Base-by-base conservation (phyloP, 2,888 invertebrate species). In the Temnothorax rugatulus region DNA sequence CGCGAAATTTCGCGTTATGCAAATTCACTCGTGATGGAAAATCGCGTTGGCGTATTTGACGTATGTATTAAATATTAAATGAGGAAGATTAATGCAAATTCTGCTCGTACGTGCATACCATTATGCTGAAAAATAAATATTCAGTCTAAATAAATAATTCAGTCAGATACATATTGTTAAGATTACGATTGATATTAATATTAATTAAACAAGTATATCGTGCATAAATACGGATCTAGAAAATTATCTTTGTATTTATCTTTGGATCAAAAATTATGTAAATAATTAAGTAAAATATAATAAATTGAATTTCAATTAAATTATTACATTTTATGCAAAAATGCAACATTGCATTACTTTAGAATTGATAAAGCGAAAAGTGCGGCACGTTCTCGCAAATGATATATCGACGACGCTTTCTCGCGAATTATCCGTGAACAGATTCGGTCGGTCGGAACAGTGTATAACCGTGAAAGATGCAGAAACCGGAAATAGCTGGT, bases 401-500 rank as follows among this genome's bases (percentile, higher is more conserved):
- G 34, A 76, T 50, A 25, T 21, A 34, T 57, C 73, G n/a, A 54
- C 18, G 11, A 25, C 21, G 75, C 38, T 50, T 64, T 50, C 64
- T 64, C 38, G 47, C 66, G 18, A 76, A 64, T 76, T 64, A 64
- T 76, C 50, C 50, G 15, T 74, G 57, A 41, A 41, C 29, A 63
- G 18, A 63, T 75, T 75, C 34, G 47, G 25, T 15, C 4, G n/a
- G n/a, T n/a, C n/a, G n/a, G n/a, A n/a, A n/a, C n/a, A 34, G 5
- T 29, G n/a, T 38, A 57, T 29, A 44, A 87, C 85, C 15, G 41
- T 50, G 71, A 84, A 47, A 57, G 29, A 38, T 15, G n/a, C 18
- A 29, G 59, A 84, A 79, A 79, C 66, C 59, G 59, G 76, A 84
- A 84, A 82, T 74, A 41, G 50, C 50, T 69, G 68, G 21, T 74